Base-by-base conservation (phyloP, 2,113 vertebrate species). In the Lagopus muta region DNA sequence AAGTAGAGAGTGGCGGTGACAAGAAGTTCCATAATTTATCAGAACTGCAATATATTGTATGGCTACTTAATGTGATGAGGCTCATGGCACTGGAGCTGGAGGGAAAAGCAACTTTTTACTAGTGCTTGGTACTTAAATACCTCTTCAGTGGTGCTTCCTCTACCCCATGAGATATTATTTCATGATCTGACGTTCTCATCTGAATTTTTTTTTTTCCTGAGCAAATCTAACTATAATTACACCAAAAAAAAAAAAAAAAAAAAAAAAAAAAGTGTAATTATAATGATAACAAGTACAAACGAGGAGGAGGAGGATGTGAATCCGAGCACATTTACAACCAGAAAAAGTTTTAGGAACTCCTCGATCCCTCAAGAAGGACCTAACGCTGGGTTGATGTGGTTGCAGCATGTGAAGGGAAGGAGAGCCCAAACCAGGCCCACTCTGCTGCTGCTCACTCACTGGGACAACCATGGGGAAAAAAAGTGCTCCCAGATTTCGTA, bases 361-460 rank as follows among this genome's bases (percentile, higher is more conserved):
- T 57, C 3, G 52, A 34, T 50, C 11, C 21, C 52, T 32, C 5
- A 40, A 30, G 6, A 14, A 60, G 21, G 14, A n/a, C 11, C 20
- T 27, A 20, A 25, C 1, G 10, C 19, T 8, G 34, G 8, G 1
- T 10, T n/a, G 10, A 1, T 17, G 16, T 15, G 76, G 40, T 30
- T 60, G n/a, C 42, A 27, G 4, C 1, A 4, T 14, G 32, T 3
- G 5, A 28, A 8, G 15, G 67, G 21, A 11, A 20, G 47, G 28
- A 6, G 22, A 58, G 11, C 17, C 65, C 9, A 36, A 1, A 9
- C 40, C 25, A 2, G 61, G 57, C 38, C 12, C 0, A 22, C 20
- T 42, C 40, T n/a, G 34, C 65, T 34, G 16, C 12, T 1, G 32
- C 52, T 75, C 24, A 1, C 69, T 9, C 18, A 17, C 22, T 74